Conservation (phyloP, 2,113 vertebrate species). For the Cyphomyrus plagiostoma region DNA sequence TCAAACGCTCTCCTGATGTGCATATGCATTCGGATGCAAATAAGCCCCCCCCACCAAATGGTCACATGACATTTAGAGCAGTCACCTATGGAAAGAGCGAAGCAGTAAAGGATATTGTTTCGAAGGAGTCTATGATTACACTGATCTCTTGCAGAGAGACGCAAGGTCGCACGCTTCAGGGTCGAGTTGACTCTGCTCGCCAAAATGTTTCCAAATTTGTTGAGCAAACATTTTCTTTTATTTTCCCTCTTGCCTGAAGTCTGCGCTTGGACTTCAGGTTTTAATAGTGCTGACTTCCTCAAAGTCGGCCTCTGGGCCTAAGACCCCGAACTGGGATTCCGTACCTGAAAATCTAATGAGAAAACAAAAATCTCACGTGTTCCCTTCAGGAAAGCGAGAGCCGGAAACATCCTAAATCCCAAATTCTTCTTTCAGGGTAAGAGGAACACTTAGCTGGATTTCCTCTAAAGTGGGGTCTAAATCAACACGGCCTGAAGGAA, state of each 20-base stretch:
- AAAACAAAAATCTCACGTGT: neutral
- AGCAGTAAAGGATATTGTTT: neutral
- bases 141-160: neutral
- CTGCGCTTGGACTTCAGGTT: neutral
- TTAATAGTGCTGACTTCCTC: neutral
- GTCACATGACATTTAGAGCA: neutral
- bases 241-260: neutral
- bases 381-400: neutral
- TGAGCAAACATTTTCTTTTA: neutral
- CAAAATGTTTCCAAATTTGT: slow-evolving; percentile 19
- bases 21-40: slow-evolving; percentile 5
- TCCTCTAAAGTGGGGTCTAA: slow-evolving; percentile 4
- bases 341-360: neutral
- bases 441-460: slow-evolving; percentile 25
- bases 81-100: neutral
- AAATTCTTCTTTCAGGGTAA: slow-evolving; percentile 6
- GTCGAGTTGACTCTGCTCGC: neutral
- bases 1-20: neutral
- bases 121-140: neutral
- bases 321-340: neutral
- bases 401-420: slow-evolving; percentile 7
- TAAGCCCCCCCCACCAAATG: neutral
- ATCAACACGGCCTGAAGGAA: neutral
- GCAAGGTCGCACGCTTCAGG: neutral
- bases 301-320: neutral